These are phyloP conservation scores for Tanypteryx hageni DNA, from an alignment of 2,888 invertebrate species.

Conservation along the genomic window DNA sequence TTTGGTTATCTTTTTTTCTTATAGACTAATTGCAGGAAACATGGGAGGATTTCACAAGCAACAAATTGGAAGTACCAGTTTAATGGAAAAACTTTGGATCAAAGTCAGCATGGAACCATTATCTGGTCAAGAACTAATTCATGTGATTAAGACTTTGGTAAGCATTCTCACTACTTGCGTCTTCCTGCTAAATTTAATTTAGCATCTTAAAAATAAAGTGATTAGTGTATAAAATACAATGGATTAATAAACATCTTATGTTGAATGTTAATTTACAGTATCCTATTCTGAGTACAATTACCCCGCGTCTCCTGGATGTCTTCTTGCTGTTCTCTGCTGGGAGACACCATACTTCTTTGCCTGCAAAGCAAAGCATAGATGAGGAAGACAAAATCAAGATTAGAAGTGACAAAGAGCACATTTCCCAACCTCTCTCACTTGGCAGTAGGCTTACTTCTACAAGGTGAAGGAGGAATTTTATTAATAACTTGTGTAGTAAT, in stretches of 20 bases:
- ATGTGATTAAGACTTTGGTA: slow-evolving; percentile 80
- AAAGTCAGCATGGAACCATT: slow-evolving; percentile 89
- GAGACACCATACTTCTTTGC: slow-evolving; percentile 77
- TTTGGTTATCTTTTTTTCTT: slow-evolving; percentile 69
- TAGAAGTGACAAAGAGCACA: neutral
- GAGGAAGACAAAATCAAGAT: neutral
- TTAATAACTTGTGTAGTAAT: neutral
- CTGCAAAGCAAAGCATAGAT: neutral
- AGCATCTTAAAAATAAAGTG: neutral
- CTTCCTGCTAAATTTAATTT: neutral
- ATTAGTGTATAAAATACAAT: neutral
- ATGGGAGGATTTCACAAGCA: slow-evolving; percentile 79
- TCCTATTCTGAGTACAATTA: slow-evolving; percentile 84
- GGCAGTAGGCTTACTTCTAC: slow-evolving; percentile 64
- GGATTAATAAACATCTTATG: neutral
- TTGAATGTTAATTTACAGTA: slow-evolving; percentile 75
- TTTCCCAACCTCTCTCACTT: neutral
- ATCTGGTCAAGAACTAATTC: slow-evolving; percentile 84
- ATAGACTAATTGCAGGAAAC: slow-evolving; percentile 79
- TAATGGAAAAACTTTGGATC: slow-evolving; percentile 89
- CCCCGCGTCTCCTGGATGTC: slow-evolving; percentile 87
- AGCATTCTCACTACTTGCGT: neutral
- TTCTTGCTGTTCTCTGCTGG: slow-evolving; percentile 88
- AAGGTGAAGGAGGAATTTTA: slow-evolving; percentile 59
- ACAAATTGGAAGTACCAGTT: slow-evolving; percentile 80